These are phyloP conservation scores for Platorchestia sp. DNA, from an alignment of 1,140 invertebrate species.

Conservation along the genomic window DNA sequence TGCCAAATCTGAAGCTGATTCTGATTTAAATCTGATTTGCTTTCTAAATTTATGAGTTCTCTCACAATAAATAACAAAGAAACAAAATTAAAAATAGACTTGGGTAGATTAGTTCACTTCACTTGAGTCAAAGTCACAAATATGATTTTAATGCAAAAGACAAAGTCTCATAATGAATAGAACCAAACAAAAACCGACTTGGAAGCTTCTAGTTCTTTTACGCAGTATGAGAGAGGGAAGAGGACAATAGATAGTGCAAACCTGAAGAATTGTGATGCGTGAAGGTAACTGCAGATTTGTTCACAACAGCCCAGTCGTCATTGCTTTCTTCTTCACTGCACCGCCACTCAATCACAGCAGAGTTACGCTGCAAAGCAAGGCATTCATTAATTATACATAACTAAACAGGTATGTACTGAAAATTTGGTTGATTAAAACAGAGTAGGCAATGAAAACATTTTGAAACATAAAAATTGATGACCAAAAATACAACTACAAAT, in stretches of 20 bases:
- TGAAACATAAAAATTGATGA: no score
- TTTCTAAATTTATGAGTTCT: no score
- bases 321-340: slow-evolving; percentile 69
- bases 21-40: no score
- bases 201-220: neutral
- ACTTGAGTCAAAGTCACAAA: no score
- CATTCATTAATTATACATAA: slow-evolving; percentile 31
- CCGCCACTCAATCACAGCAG: slow-evolving; percentile 72
- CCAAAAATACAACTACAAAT: no score
- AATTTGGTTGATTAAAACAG: no score
- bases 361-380: slow-evolving; percentile 69
- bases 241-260: slow-evolving; percentile 48
- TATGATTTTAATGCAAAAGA: neutral
- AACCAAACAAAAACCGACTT: neutral
- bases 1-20: no score
- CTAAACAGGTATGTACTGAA: neutral
- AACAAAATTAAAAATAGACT: no score
- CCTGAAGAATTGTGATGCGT: slow-evolving; percentile 70
- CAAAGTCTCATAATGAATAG: neutral
- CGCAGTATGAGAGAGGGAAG: neutral
- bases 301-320: slow-evolving; percentile 71
- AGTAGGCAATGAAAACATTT: no score
- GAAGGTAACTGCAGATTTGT: slow-evolving; percentile 70
- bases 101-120: no score
- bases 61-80: no score